These are phyloP conservation scores for Corydoras sp. DNA, from an alignment of 2,113 vertebrate genomes.

Conservation along the genomic window DNA sequence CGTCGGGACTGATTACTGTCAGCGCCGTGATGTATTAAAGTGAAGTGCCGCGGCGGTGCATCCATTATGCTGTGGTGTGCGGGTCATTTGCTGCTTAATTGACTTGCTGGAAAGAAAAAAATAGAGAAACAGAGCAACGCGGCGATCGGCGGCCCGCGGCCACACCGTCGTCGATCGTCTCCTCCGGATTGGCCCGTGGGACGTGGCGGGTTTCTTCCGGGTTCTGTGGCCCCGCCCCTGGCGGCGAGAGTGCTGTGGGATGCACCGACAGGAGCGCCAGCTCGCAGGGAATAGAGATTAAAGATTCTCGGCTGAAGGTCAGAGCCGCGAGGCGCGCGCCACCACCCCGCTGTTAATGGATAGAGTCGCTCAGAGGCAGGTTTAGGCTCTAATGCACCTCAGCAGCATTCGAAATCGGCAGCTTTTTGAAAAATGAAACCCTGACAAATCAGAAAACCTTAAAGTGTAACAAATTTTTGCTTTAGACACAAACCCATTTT, in stretches of 20 bases:
- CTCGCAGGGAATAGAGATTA: constrained; percentile 24
- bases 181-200: constrained; percentile 49
- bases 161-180: constrained; percentile 37
- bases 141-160: constrained; percentile 48
- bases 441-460: too few species aligned
- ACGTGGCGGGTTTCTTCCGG: constrained; percentile 47
- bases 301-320: constrained; percentile 26
- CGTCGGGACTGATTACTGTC: constrained; percentile 64
- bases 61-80: constrained; percentile 59
- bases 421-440: neutral
- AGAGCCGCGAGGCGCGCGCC: neutral
- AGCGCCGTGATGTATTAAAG: constrained; percentile 68
- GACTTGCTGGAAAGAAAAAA: constrained; percentile 55
- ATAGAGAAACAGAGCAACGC: constrained; percentile 43
- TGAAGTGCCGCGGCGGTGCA: constrained; percentile 54
- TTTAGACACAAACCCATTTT: too few species aligned
- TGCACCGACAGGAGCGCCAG: constrained; percentile 19
- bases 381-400: constrained; percentile 3
- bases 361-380: constrained; percentile 17
- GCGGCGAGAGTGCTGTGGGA: constrained; percentile 38
- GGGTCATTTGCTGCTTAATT: constrained; percentile 74
- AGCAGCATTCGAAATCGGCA: neutral
- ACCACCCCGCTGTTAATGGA: constrained; percentile 31
- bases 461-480: too few species aligned
- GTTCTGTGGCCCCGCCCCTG: constrained; percentile 48